Evolutionary conservation across 2,113 vertebrate genomes (phyloP), one percentile per base, ranked within the genome.

Genomic region (Pao palembangensis): DNA sequence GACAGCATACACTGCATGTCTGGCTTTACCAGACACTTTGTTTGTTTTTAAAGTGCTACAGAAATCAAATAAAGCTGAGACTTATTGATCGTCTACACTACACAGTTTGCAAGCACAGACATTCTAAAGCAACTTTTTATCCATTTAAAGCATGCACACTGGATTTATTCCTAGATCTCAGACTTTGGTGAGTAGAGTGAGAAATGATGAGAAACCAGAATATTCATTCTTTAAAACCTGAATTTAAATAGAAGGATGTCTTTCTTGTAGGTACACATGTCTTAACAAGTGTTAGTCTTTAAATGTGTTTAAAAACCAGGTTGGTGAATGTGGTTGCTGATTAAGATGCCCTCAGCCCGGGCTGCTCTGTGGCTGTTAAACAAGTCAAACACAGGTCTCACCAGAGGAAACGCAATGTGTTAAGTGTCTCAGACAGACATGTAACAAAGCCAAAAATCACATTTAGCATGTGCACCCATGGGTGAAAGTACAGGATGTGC

Each of bases 381-480:
- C 57, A 55, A 41, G 62, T 50, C 28, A 57, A 68, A 53, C 14
- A n/a, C 34, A 62, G 47, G 56, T 48, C 62, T 54, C 44, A 64
- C 28, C 42, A 34, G 59, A 79, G 64, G 64, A 78, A 76, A 56
- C 38, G n/a, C 17, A 34, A 75, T 48, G 66, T 71, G 71, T 67
- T 62, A 82, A 78, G 69, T 51, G 17, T 60, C 19, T 59, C 11
- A 64, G 65, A 63, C 54, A 63, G 64, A 60, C 50, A 63, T 57
- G 46, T 21, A 67, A 52, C 60, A 47, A 46, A 71, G 64, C 51
- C 69, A 80, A 12, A 67, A 82, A 77, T 75, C 25, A 52, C 63
- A 75, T 77, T 76, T 66, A 80, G 55, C 70, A 61, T 64, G 66
- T 57, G 67, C 73, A 79, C 52, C 64, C 75, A 73, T 58, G 71